phyloP scores from a whole-genome alignment of 2,113 vertebrate species.

The Thermophis baileyi region DNA sequence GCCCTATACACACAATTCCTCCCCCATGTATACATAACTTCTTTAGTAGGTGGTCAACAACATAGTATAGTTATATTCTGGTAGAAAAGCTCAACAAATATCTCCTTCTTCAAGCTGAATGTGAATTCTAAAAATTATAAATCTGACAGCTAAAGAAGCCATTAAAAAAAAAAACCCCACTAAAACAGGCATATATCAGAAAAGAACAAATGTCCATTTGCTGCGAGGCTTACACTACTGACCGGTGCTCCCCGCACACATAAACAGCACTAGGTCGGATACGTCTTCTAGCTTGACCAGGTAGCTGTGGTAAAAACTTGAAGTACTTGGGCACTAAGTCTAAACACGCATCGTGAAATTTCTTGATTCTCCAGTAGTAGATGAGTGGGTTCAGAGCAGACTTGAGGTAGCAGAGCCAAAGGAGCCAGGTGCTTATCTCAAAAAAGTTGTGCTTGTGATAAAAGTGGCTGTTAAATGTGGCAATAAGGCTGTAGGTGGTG shows the following conservation, averaged over 20 bases:
- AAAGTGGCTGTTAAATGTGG: constrained; percentile 88
- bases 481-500: constrained; percentile 89
- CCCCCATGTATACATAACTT: background rate
- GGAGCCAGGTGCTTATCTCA: constrained; percentile 94
- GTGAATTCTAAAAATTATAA: constrained; percentile 42
- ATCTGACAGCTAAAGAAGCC: constrained; percentile 47
- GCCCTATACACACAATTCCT: background rate
- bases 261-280: constrained; percentile 95
- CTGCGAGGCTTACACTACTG: constrained; percentile 74
- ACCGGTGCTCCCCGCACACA: constrained; percentile 90
- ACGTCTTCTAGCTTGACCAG: constrained; percentile 84
- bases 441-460: constrained; percentile 91
- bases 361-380: constrained; percentile 99
- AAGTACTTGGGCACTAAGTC: constrained; percentile 95
- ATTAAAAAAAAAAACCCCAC: constrained; percentile 30
- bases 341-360: constrained; percentile 95
- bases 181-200: constrained; percentile 39
- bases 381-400: constrained; percentile 97
- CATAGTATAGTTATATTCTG: constrained; percentile 54
- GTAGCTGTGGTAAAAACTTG: constrained; percentile 89
- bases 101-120: constrained; percentile 48
- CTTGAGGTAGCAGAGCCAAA: constrained; percentile 99
- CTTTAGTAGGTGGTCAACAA: constrained; percentile 27
- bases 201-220: constrained; percentile 33
- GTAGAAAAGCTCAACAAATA: constrained; percentile 46